phyloP scores from a whole-genome alignment of 2,113 vertebrate species.

The Apteryx mantelli region DNA sequence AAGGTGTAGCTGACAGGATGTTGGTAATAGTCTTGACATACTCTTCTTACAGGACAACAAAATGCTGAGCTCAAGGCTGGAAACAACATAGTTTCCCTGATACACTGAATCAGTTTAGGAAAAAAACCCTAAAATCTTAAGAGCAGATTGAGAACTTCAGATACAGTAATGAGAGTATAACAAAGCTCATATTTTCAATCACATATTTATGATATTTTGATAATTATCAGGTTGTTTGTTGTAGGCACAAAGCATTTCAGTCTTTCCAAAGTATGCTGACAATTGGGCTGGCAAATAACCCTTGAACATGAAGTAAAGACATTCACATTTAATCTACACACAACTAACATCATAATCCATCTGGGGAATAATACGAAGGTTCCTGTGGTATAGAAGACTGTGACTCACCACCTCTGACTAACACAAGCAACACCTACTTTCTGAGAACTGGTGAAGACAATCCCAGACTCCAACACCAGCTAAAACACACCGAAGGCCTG shows the following conservation, averaged over 20 bases:
- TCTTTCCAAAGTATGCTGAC: background rate
- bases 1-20: background rate
- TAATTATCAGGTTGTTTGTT: background rate
- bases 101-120: background rate
- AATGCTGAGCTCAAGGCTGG: fast-evolving
- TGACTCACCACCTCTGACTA: background rate
- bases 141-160: background rate
- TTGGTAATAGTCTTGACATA: background rate
- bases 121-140: background rate
- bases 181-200: background rate
- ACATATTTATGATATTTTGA: background rate
- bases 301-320: background rate
- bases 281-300: background rate
- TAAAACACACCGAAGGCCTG: fast-evolving
- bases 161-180: background rate
- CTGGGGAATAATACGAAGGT: background rate
- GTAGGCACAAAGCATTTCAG: background rate
- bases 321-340: background rate
- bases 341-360: background rate
- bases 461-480: background rate
- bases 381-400: background rate
- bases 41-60: background rate
- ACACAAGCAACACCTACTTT: background rate
- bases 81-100: background rate
- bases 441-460: background rate